Conservation (phyloP, 1,140 invertebrate species). For the Uloborus diversus region DNA sequence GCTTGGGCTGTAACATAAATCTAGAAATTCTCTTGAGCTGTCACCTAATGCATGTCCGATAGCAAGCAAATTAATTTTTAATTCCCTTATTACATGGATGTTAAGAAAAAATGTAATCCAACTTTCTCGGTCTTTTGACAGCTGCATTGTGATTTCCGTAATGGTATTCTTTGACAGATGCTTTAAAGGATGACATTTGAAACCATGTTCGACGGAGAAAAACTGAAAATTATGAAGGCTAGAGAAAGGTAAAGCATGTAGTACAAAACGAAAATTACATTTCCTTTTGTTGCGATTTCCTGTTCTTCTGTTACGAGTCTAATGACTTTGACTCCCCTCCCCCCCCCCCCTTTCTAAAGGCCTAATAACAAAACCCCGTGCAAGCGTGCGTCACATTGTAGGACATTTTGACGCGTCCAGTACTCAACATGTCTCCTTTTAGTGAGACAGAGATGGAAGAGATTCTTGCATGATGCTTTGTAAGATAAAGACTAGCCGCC, state of each 20-base stretch:
- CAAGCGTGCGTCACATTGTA: neutral
- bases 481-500: conserved; percentile 14
- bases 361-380: conserved; percentile 1
- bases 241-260: neutral
- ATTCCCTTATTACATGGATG: too few relatives aligned
- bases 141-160: too few relatives aligned
- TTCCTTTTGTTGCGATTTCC: conserved; percentile 25
- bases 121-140: too few relatives aligned
- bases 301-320: neutral
- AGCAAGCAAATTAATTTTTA: too few relatives aligned
- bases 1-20: too few relatives aligned
- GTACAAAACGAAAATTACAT: neutral
- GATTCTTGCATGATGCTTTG: conserved; percentile 41
- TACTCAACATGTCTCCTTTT: conserved; percentile 12
- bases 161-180: neutral
- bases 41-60: too few relatives aligned
- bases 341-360: too few relatives aligned
- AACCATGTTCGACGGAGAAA: neutral
- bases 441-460: conserved; percentile 34
- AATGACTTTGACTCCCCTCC: conserved; percentile 6
- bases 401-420: conserved; percentile 19
- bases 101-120: too few relatives aligned
- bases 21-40: too few relatives aligned
- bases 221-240: neutral
- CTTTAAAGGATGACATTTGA: neutral